Evolutionary conservation across 2,113 vertebrate genomes (phyloP), one percentile per base, ranked within the genome.

Genomic region (Lathamus discolor): DNA sequence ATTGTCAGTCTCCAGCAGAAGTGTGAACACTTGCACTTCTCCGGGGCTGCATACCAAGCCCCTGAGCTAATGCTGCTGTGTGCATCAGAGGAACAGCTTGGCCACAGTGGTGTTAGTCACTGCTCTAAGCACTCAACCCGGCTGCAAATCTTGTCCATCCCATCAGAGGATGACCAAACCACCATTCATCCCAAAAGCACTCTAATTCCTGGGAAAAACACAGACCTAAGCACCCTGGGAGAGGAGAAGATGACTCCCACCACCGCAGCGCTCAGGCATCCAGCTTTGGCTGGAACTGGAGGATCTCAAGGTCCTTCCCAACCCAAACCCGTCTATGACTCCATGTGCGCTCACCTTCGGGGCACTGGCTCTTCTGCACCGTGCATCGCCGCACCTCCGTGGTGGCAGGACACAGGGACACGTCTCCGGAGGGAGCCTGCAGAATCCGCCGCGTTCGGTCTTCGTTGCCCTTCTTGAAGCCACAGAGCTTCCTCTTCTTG

Each of bases 401-500:
- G 97, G 98, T 98, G 17, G 98, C 83, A 0, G 98, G 87, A 35
- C 99, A 99, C 92, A 96, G 31, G 13, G 98, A 94, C 18, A 95
- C 94, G 24, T 98, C 98, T 25, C 98, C 97, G 0, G 98, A 95
- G 20, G 98, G 97, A 61, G 97, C 96, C 54, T 98, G 98, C 57
- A 98, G 94, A 15, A 99, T 98, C 82, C 97, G 94, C 43, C 99
- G 98, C 1, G 97, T 96, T 54, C 99, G 97, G 27, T 98, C 98
- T 97, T 99, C 98, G 0, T 97, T 98, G 82, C 99, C 99, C 96
- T 98, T 99, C 98, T 98, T 99, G 97, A 99, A 99, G 90, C 99
- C 99, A 89, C 99, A 99, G 52, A 98, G 98, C 98, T 98, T 99
- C 97, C 98, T 99, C 96, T 98, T 99, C 98, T 99, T 99, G 97